Conservation (phyloP, 2,888 invertebrate species). For the Caenorhabditis uteleia region DNA sequence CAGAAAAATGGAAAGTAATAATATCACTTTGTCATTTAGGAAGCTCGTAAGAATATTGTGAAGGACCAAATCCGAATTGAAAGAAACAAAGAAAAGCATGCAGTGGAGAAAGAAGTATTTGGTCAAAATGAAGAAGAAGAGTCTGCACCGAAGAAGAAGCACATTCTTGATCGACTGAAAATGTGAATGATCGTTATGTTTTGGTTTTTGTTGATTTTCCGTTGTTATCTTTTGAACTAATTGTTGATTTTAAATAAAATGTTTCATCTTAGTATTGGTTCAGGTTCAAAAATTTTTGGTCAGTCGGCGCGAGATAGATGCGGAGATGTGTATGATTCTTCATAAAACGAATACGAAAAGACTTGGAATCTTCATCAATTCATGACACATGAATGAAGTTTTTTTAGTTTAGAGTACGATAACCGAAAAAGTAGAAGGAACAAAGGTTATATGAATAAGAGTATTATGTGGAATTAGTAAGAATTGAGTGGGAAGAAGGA, state of each 20-base stretch:
- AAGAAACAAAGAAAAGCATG: constrained; percentile 32
- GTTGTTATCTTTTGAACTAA: constrained; percentile 2
- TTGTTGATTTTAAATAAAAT: neutral
- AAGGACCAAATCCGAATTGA: constrained; percentile 21
- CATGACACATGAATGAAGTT: too few relatives aligned
- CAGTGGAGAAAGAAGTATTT: constrained; percentile 46
- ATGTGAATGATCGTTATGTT: neutral
- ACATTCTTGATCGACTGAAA: constrained; percentile 48
- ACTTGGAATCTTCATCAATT: too few relatives aligned
- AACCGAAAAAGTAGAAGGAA: too few relatives aligned
- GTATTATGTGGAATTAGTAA: too few relatives aligned
- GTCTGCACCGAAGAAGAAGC: constrained; percentile 23
- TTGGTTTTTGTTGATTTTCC: constrained; percentile 4
- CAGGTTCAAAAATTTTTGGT: too few relatives aligned
- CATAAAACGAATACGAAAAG: too few relatives aligned
- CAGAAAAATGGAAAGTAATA: constrained; percentile 20
- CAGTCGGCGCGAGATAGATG: too few relatives aligned
- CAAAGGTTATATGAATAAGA: too few relatives aligned
- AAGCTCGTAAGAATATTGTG: constrained; percentile 42
- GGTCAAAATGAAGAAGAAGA: constrained; percentile 12
- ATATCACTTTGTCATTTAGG: constrained; percentile 14
- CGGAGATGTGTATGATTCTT: too few relatives aligned
- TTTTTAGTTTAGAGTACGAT: too few relatives aligned
- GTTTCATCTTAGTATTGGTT: too few relatives aligned
- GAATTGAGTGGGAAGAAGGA: too few relatives aligned